phyloP scores from a whole-genome alignment of 2,113 vertebrate species.

The Ceuthmochares aereus region DNA sequence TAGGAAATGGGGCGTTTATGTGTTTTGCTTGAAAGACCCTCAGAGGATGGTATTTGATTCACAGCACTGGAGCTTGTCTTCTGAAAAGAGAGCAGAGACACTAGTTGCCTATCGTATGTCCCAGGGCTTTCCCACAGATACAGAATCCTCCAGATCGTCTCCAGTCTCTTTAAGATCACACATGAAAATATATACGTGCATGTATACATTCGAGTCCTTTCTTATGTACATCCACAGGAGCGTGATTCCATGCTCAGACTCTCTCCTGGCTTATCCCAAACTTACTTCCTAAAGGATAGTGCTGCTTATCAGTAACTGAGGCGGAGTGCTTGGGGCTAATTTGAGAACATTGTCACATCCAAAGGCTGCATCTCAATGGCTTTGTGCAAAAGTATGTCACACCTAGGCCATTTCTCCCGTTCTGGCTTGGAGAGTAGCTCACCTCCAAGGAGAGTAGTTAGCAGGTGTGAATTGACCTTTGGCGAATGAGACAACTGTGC shows the following conservation, averaged over 20 bases:
- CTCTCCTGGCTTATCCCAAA: neutral
- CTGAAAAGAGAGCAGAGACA: neutral
- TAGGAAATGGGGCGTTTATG: neutral
- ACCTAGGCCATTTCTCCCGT: neutral
- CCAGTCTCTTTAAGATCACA: neutral
- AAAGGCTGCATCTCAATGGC: neutral
- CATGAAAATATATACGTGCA: neutral
- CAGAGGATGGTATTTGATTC: neutral
- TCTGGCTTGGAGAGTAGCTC: neutral
- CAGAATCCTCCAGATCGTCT: neutral
- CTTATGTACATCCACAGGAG: neutral
- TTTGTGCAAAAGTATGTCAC: slow-evolving; percentile 15
- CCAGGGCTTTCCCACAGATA: neutral
- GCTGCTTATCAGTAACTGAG: fast-evolving
- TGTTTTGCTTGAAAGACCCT: neutral
- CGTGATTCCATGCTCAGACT: neutral
- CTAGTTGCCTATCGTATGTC: neutral
- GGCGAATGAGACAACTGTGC: neutral
- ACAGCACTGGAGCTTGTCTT: neutral
- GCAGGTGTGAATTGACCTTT: slow-evolving; percentile 27
- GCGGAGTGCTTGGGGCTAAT: neutral
- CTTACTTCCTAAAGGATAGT: neutral
- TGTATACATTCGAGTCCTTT: neutral
- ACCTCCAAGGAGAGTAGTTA: neutral
- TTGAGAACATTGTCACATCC: neutral